Evolutionary conservation across 2,113 vertebrate species (phyloP).

Genomic region (Oreotragus oreotragus): DNA sequence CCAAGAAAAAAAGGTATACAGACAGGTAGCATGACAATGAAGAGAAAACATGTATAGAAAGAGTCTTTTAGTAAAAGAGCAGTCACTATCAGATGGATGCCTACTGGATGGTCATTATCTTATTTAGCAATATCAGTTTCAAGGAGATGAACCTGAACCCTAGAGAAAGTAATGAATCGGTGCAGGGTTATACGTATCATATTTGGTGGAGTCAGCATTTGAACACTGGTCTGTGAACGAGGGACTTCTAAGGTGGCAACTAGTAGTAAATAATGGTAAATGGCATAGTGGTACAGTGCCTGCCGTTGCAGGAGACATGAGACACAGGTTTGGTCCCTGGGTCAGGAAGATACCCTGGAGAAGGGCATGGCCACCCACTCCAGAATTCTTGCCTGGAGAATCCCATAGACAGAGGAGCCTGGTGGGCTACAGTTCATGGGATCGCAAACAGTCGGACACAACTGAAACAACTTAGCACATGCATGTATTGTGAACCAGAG

Average conservation of each 20-base stretch:
- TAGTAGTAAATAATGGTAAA: background rate
- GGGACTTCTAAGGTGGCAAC: background rate
- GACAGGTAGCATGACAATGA: background rate
- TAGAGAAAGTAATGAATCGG: background rate
- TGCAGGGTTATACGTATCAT: background rate
- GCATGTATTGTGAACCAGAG: background rate
- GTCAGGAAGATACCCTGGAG: background rate
- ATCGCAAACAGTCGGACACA: rapidly evolving
- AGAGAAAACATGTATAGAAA: background rate
- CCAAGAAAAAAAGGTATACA: background rate
- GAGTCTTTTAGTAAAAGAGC: background rate
- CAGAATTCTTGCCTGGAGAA: background rate
- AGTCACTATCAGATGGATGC: background rate
- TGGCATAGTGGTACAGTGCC: background rate
- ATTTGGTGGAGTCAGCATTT: background rate
- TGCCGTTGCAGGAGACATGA: background rate
- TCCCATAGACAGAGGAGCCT: background rate
- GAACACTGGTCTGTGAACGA: background rate
- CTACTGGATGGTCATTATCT: background rate
- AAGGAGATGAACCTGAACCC: background rate
- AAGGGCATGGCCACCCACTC: background rate
- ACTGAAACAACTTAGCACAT: background rate
- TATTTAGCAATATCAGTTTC: background rate
- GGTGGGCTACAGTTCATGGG: background rate
- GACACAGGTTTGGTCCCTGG: background rate